These are phyloP conservation scores for Trachythela sp. DNA, from an alignment of 64 coral and sea anemone genomes.

Conservation along the genomic window DNA sequence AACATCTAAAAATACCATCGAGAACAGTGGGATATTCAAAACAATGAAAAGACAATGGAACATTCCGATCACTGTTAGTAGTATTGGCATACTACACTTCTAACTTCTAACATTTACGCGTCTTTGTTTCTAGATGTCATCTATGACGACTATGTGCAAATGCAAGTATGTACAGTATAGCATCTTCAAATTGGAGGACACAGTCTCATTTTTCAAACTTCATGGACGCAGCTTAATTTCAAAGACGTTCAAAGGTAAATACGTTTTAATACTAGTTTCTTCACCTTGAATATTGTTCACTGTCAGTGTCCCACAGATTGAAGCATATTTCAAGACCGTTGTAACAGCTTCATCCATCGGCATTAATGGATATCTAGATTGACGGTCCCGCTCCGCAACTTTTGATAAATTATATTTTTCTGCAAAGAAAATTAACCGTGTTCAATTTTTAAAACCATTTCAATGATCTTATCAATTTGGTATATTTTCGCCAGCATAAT, in stretches of 20 bases:
- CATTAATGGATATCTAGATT: slow-evolving; percentile 75
- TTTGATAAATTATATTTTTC: slow-evolving; percentile 49
- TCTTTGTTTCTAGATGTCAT: too few species aligned
- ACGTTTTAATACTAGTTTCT: neutral
- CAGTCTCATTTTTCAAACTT: too few species aligned
- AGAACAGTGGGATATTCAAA: too few species aligned
- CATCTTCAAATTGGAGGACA: too few species aligned
- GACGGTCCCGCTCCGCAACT: slow-evolving; percentile 82
- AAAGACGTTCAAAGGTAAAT: neutral
- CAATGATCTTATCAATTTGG: too few species aligned
- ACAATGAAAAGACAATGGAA: neutral
- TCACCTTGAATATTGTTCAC: slow-evolving; percentile 6
- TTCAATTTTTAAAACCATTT: too few species aligned
- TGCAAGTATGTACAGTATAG: too few species aligned
- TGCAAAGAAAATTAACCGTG: neutral
- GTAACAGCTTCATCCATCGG: slow-evolving; percentile 67
- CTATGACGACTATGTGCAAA: too few species aligned
- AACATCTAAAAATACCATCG: slow-evolving; percentile 62
- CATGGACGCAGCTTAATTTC: too few species aligned
- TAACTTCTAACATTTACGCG: too few species aligned
- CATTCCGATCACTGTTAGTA: neutral
- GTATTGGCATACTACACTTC: too few species aligned
- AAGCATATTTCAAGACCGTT: slow-evolving; percentile 52
- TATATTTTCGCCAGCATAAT: too few species aligned
- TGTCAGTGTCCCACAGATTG: neutral